Evolutionary conservation across 2,797 vertebrate genomes (phyloP).

Genomic region (Hyperoplus lanceolatus): DNA sequence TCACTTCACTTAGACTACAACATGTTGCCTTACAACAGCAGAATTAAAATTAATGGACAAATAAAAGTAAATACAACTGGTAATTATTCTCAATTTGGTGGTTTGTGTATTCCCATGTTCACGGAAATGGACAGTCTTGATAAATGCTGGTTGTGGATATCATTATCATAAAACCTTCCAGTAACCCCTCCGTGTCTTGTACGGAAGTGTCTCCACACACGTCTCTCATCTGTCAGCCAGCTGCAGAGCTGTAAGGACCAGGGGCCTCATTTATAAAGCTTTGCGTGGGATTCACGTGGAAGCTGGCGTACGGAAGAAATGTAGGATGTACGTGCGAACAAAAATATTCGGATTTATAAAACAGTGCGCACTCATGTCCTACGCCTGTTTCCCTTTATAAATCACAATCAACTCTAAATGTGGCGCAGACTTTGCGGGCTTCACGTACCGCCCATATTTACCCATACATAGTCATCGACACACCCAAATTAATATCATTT

Average conservation of each 20-base stretch:
- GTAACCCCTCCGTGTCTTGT: not conserved
- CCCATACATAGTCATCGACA: no score
- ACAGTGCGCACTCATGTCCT: no score
- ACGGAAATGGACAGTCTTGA: not conserved
- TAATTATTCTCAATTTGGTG: not conserved
- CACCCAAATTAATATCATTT: no score
- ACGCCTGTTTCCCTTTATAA: no score
- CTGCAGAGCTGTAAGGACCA: slow-evolving; percentile 8
- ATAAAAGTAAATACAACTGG: not conserved
- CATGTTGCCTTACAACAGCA: not conserved
- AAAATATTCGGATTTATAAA: no score
- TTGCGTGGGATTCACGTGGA: no score
- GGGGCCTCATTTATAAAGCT: no score
- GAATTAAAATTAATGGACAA: slow-evolving; percentile 23
- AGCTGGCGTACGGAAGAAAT: no score
- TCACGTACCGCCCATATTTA: no score
- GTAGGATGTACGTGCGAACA: no score
- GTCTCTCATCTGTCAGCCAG: slow-evolving; percentile 11
- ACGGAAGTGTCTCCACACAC: not conserved
- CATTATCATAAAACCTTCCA: slow-evolving; percentile 3
- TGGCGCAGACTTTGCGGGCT: no score
- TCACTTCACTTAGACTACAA: slow-evolving; percentile 28
- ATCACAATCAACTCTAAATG: no score
- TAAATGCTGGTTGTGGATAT: not conserved
- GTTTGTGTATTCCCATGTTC: not conserved